Conservation (phyloP, 2,888 invertebrate genomes). For the Ischnura elegans region DNA sequence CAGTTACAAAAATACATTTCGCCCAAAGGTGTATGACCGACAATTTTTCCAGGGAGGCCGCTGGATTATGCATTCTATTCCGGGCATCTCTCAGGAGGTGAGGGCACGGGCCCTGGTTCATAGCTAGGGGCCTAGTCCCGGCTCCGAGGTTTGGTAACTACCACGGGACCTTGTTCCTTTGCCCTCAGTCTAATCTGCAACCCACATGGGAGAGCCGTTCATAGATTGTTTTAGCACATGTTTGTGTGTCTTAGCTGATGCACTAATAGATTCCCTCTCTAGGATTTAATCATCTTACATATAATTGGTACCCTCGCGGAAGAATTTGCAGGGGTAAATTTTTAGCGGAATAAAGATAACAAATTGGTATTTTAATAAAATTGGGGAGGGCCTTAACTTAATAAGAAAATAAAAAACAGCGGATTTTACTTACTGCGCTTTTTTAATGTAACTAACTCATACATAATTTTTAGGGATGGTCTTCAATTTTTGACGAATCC, state of each 20-base stretch:
- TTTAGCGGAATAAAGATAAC: too few relatives aligned
- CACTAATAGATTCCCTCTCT: neutral
- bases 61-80: slow-evolving; percentile 2
- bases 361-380: too few relatives aligned
- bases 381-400: too few relatives aligned
- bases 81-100: neutral
- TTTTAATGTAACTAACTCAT: too few relatives aligned
- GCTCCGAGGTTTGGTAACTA: neutral
- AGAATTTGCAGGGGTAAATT: too few relatives aligned
- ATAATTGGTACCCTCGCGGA: too few relatives aligned
- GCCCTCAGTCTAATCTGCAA: neutral
- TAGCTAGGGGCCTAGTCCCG: neutral
- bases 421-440: too few relatives aligned
- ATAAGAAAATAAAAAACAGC: too few relatives aligned
- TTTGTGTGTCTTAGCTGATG: neutral
- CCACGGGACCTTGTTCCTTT: neutral
- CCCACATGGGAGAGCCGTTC: neutral
- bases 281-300: too few relatives aligned
- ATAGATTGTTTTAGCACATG: neutral
- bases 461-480: too few relatives aligned
- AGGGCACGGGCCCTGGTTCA: neutral
- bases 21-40: neutral
- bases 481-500: too few relatives aligned
- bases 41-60: slow-evolving; percentile 3
- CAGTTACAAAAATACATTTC: slow-evolving; percentile 2